Conservation (phyloP, 2,888 invertebrate genomes). For the Microdon myrmicae region DNA sequence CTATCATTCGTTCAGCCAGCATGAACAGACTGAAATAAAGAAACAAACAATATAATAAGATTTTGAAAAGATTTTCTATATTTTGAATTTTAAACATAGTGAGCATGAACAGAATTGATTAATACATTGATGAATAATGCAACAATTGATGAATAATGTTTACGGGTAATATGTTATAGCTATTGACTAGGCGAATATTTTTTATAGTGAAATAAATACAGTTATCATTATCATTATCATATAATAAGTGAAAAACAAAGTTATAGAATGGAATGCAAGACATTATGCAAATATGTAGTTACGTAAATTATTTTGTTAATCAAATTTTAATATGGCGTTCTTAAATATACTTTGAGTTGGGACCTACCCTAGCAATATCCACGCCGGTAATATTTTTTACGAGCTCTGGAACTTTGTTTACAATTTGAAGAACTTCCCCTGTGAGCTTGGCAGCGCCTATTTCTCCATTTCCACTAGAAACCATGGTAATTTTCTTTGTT, state of each 20-base stretch:
- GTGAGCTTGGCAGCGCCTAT: constrained; percentile 95
- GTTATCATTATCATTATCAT: no score
- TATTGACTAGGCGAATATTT: no score
- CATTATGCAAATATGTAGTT: no score
- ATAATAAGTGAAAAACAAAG: no score
- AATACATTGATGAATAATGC: neutral
- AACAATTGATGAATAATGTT: neutral
- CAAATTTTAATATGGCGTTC: neutral
- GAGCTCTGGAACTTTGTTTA: constrained; percentile 89
- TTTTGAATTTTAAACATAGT: constrained; percentile 8
- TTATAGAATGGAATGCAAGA: no score
- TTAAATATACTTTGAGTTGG: constrained; percentile 67
- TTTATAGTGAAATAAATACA: no score
- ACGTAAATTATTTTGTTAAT: neutral
- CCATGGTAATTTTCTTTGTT: constrained; percentile 96
- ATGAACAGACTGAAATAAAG: constrained; percentile 68
- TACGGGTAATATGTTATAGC: no score
- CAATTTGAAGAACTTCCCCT: constrained; percentile 92
- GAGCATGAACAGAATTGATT: neutral
- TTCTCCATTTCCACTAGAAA: constrained; percentile 90
- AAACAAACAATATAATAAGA: constrained; percentile 42
- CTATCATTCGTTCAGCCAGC: constrained; percentile 63
- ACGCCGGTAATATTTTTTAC: constrained; percentile 94
- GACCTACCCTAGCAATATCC: constrained; percentile 85
- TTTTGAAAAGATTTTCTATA: neutral